A percentile compares a stretch with the other conserved stretches of the same genome.
Conservation (phyloP, 2,888 invertebrate genomes). For the Cylloceria caligata region DNA sequence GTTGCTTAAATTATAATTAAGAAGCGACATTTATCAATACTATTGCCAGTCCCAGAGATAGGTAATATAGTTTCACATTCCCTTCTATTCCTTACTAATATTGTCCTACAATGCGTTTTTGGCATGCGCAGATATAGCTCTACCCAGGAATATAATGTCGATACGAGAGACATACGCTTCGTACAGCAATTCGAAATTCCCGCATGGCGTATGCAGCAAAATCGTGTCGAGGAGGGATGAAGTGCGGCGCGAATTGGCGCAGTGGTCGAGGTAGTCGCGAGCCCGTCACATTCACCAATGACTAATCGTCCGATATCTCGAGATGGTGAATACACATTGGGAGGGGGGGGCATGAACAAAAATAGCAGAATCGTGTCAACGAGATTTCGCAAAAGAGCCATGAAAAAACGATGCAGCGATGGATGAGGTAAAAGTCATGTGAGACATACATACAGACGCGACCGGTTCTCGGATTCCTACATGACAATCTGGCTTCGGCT, state of each 20-base stretch:
- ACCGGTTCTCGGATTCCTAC: constrained; percentile 2
- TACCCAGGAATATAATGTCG: background rate
- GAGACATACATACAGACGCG: constrained; percentile 2
- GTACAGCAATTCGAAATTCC: constrained; percentile 1
- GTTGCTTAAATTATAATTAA: too few species aligned
- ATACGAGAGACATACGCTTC: constrained; percentile 13
- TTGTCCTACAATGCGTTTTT: background rate
- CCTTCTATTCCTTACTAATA: background rate
- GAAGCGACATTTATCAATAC: too few species aligned
- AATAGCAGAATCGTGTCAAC: constrained; percentile 65
- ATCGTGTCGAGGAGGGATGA: background rate
- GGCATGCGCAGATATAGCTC: background rate
- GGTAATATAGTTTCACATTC: background rate
- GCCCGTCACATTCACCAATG: constrained; percentile 63
- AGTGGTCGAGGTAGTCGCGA: constrained; percentile 53
- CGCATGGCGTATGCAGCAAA: constrained; percentile 27
- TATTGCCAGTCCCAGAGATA: too few species aligned
- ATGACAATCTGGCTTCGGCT: constrained; percentile 11
- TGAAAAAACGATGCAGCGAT: constrained; percentile 61
- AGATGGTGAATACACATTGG: constrained; percentile 48
- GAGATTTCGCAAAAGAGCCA: constrained; percentile 59
- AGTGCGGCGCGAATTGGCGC: constrained; percentile 3
- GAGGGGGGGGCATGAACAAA: constrained; percentile 62
- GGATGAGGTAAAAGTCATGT: constrained; percentile 28
- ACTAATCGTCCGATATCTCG: constrained; percentile 64